Percentiles rank a stretch among this genome's conserved stretches.
phyloP scores from a whole-genome alignment of 2,888 invertebrate species.

The Acanthosepion esculentum region DNA sequence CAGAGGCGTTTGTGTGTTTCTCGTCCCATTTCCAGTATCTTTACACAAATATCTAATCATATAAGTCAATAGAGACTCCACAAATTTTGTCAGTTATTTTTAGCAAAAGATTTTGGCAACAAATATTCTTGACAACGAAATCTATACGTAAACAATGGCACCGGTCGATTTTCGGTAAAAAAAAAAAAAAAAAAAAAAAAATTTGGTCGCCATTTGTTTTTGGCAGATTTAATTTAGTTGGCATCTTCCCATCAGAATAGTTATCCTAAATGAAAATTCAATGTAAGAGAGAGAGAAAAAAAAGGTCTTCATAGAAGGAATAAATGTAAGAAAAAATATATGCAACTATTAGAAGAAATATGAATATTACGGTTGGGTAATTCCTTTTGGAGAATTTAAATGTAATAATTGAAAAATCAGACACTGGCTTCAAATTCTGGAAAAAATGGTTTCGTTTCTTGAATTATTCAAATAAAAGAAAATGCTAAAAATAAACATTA shows the following conservation, averaged over 20 bases:
- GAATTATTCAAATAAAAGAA: too few relatives aligned
- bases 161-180: background rate
- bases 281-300: background rate
- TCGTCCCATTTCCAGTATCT: too few relatives aligned
- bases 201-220: background rate
- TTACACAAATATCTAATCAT: too few relatives aligned
- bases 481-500: too few relatives aligned
- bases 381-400: background rate
- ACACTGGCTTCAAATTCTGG: background rate
- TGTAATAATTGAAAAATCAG: background rate
- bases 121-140: constrained; percentile 8
- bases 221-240: constrained; percentile 14
- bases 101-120: background rate
- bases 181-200: background rate
- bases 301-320: background rate
- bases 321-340: background rate
- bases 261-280: background rate
- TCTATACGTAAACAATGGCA: background rate
- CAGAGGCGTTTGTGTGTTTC: too few relatives aligned
- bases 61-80: background rate
- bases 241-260: background rate
- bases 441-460: background rate
- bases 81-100: background rate
- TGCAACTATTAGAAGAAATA: background rate
- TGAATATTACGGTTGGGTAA: background rate